Base-by-base conservation (phyloP, 2,797 vertebrate species). In the Paramormyrops hopkinsi region DNA sequence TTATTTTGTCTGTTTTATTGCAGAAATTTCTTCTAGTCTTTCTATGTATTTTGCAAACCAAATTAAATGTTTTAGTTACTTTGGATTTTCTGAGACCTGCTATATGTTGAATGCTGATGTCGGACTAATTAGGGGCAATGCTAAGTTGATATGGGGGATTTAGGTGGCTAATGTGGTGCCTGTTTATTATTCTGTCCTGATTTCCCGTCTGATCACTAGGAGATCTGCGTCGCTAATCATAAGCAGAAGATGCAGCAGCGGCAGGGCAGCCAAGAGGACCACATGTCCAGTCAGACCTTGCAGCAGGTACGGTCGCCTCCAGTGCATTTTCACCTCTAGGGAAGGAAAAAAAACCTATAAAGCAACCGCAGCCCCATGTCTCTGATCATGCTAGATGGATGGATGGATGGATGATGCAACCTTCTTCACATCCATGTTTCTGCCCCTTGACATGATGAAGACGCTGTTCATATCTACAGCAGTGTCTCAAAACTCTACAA, bases 181-280 rank as follows among this genome's bases (percentile, higher is more conserved):
- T 50, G 82, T 84, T 84, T 84, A 12, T 84, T 48, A 50, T 50
- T 50, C 46, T 22, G 82, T 19, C 33, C 17, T 0, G 17, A 41
- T 29, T 48, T 62, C n/a, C 51, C 92, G 91, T 51, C 93, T 48
- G 92, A 59, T 89, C 73, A 90, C 50, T 69, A 99, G 98, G 98
- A 99, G 94, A 97, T 99, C 91, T 99, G 98, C 92, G 96, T 99
- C 0, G 95, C 96, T 94, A 99, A 97, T 93, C 97, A 99, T 96
- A 96, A 96, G 90, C 97, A 99, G 95, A 99, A 99, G 94, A 93
- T 96, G 33, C 96, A 97, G 25, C 96, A 98, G 59, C 96, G 88
- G 76, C 95, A 95, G 90, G 96, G 93, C 76, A 92, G 91, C 86
- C 93, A 95, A 41, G 94, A 92, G 14, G 94, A 96, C 86, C 92